A percentile compares a stretch with the other conserved stretches of the same genome.
Evolutionary conservation across 2,888 invertebrate species (phyloP).

Genomic region (Ormyrus thymus): DNA sequence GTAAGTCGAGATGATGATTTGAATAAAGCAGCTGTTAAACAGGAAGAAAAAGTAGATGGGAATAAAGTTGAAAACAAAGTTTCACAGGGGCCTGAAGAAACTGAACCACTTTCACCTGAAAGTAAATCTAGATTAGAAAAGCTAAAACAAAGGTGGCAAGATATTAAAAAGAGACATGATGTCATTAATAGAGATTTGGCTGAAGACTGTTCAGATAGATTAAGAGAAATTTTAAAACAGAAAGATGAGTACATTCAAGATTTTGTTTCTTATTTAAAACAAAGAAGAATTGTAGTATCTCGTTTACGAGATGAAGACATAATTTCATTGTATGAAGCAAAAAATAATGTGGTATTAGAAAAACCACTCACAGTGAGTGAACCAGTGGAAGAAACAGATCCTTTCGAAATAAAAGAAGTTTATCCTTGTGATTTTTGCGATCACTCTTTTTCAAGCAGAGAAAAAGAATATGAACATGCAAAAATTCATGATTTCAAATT

Average conservation of each 20-base stretch:
- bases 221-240: constrained; percentile 64
- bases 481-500: constrained; percentile 71
- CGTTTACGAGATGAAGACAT: constrained; percentile 71
- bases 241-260: constrained; percentile 61
- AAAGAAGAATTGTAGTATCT: constrained; percentile 68
- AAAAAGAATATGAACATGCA: constrained; percentile 68
- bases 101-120: constrained; percentile 4
- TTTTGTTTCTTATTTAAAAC: constrained; percentile 71
- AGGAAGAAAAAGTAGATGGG: background rate
- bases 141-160: constrained; percentile 66
- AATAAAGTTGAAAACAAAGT: background rate
- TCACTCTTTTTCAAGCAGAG: constrained; percentile 64
- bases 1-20: background rate
- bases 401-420: constrained; percentile 60
- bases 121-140: constrained; percentile 58
- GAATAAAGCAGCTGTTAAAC: background rate
- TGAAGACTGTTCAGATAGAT: constrained; percentile 66
- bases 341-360: constrained; percentile 60
- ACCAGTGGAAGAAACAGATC: constrained; percentile 55
- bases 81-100: constrained; percentile 24
- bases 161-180: constrained; percentile 65
- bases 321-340: constrained; percentile 67
- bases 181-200: constrained; percentile 61
- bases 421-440: constrained; percentile 72
- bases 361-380: background rate